phyloP scores from a whole-genome alignment of 2,888 invertebrate species.

The Microchrysa polita region DNA sequence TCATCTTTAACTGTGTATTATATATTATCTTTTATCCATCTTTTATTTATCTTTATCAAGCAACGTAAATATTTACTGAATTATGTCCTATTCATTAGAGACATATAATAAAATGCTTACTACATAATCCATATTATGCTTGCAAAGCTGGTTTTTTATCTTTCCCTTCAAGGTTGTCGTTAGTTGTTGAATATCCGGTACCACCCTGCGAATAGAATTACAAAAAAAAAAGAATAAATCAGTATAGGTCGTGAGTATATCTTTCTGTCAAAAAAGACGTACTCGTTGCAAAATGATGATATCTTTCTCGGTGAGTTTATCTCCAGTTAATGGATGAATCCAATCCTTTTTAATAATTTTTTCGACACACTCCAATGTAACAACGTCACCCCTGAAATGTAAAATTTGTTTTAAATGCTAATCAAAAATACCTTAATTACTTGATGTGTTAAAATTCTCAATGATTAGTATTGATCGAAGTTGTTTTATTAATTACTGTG shows the following conservation, averaged over 20 bases:
- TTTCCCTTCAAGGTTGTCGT: slow-evolving; percentile 83
- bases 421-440: too few species aligned
- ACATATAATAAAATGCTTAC: slow-evolving; percentile 4
- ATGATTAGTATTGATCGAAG: too few species aligned
- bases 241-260: not conserved
- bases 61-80: too few species aligned
- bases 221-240: slow-evolving; percentile 56
- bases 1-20: too few species aligned
- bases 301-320: slow-evolving; percentile 86
- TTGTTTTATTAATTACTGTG: too few species aligned
- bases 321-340: slow-evolving; percentile 91
- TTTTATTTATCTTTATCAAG: too few species aligned
- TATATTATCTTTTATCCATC: too few species aligned
- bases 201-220: too few species aligned
- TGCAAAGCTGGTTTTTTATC: slow-evolving; percentile 85
- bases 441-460: too few species aligned
- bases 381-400: slow-evolving; percentile 86
- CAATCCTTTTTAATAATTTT: slow-evolving; percentile 96
- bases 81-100: too few species aligned
- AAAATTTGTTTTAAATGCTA: not conserved
- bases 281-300: slow-evolving; percentile 91
- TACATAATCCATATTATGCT: slow-evolving; percentile 68
- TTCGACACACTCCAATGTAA: slow-evolving; percentile 96
- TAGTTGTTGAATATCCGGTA: slow-evolving; percentile 91
- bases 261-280: slow-evolving; percentile 53